Conservation (phyloP, 2,888 invertebrate genomes). For the Erpobdella octoculata region DNA sequence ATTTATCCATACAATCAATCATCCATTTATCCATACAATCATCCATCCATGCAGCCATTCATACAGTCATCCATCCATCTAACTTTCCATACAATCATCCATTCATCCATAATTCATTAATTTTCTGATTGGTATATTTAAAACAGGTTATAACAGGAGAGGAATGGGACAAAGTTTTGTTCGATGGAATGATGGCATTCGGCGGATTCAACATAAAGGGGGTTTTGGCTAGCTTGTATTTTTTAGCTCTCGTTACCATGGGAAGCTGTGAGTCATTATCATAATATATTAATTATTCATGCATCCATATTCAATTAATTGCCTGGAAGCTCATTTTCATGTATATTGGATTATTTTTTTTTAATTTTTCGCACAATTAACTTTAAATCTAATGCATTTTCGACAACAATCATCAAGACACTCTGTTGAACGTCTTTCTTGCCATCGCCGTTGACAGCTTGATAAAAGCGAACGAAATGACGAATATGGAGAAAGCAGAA, state of each 20-base stretch:
- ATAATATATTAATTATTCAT: neutral
- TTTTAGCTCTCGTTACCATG: conserved; percentile 95
- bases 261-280: conserved; percentile 70
- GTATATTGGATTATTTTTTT: too few species aligned
- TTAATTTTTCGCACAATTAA: too few species aligned
- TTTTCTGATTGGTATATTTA: too few species aligned
- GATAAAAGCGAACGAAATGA: conserved; percentile 97
- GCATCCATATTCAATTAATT: too few species aligned
- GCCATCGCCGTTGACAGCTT: conserved; percentile 99
- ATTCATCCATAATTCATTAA: neutral
- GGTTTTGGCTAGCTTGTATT: conserved; percentile 93
- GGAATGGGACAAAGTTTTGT: conserved; percentile 99
- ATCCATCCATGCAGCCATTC: neutral
- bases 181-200: conserved; percentile 91
- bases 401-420: too few species aligned
- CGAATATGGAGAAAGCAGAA: conserved; percentile 84
- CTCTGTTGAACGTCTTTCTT: conserved; percentile 99
- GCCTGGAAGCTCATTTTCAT: too few species aligned
- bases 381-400: too few species aligned
- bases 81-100: too few species aligned
- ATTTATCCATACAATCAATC: conserved; percentile 37
- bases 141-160: conserved; percentile 96
- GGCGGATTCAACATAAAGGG: conserved; percentile 81
- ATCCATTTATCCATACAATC: neutral
- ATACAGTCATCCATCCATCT: too few species aligned